A percentile compares a stretch with the other conserved stretches of the same genome.
Evolutionary conservation across 2,113 vertebrate genomes (phyloP).

Genomic region (Uropsilus gracilis): DNA sequence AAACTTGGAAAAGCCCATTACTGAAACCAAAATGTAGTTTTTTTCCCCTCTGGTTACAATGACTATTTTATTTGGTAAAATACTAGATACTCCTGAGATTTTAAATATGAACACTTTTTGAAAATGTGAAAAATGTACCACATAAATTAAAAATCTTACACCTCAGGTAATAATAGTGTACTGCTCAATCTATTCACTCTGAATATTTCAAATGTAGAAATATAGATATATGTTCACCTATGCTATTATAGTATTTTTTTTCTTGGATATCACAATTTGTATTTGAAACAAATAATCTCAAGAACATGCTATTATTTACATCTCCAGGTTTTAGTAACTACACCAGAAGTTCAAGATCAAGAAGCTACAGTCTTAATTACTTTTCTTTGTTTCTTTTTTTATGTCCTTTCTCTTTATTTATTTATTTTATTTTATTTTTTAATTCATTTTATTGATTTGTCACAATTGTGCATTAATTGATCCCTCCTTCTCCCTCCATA

Average conservation of each 20-base stretch:
- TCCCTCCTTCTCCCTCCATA: too few species aligned
- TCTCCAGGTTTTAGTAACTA: not conserved
- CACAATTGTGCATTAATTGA: too few species aligned
- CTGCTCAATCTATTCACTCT: not conserved
- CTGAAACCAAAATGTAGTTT: not conserved
- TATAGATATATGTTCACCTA: not conserved
- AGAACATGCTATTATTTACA: not conserved
- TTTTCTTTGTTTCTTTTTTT: not conserved
- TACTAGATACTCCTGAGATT: not conserved
- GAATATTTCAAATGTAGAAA: not conserved
- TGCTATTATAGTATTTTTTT: not conserved
- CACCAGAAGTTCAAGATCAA: not conserved
- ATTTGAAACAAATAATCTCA: not conserved
- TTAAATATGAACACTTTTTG: not conserved
- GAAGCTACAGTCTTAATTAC: not conserved
- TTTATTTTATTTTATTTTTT: too few species aligned
- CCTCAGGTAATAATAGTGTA: not conserved
- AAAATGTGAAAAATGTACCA: not conserved
- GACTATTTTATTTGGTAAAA: not conserved
- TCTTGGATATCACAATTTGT: not conserved
- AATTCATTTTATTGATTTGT: too few species aligned
- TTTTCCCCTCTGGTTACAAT: not conserved
- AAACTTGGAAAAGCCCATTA: not conserved
- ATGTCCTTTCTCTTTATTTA: too few species aligned
- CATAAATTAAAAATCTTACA: not conserved